Conservation (phyloP, 2,113 vertebrate species). For the Cyanoramphus novaezelandiae region DNA sequence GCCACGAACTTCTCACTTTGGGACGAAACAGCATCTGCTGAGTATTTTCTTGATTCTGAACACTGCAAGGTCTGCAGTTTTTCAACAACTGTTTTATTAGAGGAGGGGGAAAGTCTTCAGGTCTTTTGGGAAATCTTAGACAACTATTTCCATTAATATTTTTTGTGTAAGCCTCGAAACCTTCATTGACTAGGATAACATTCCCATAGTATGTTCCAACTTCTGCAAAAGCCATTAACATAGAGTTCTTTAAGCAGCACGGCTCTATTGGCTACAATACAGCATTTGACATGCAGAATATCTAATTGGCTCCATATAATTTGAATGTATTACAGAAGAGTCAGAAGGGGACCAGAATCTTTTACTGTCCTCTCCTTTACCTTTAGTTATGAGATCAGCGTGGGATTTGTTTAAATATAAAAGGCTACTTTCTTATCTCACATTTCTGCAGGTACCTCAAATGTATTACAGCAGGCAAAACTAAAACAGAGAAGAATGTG, state of each 20-base stretch:
- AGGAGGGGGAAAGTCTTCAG: constrained; percentile 29
- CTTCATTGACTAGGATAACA: constrained; percentile 26
- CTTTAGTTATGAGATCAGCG: neutral
- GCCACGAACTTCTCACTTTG: neutral
- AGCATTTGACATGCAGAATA: neutral
- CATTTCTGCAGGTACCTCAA: neutral
- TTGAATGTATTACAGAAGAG: neutral
- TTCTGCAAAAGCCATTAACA: constrained; percentile 64
- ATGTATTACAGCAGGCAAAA: neutral
- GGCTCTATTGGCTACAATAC: neutral
- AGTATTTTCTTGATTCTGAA: constrained; percentile 33
- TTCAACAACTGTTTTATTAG: constrained; percentile 48
- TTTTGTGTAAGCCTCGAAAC: constrained; percentile 61
- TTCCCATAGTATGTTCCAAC: constrained; percentile 70
- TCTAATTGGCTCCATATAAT: neutral
- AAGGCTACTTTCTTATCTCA: neutral
- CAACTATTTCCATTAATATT: constrained; percentile 65
- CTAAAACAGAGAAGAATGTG: neutral
- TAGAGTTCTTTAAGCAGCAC: neutral
- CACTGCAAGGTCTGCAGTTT: constrained; percentile 46
- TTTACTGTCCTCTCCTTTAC: neutral
- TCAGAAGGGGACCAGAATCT: neutral
- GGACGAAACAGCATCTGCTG: constrained; percentile 37
- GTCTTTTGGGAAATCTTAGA: constrained; percentile 69
- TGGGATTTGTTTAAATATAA: neutral